Base-by-base conservation (phyloP, 2,113 vertebrate species). In the Theropithecus gelada region DNA sequence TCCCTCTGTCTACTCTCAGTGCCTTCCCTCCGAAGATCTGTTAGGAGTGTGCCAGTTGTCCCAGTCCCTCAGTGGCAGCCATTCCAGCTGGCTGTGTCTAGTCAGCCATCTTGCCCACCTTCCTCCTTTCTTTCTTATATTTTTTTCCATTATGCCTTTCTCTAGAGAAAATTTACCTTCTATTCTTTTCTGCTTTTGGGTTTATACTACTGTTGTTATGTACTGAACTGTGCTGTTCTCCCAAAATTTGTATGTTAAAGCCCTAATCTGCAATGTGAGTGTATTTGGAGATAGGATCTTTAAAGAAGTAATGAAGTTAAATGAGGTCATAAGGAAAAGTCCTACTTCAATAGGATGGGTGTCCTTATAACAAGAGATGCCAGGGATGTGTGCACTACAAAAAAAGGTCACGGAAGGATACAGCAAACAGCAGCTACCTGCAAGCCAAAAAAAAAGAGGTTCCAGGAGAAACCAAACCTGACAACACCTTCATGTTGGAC, bases 381-480 rank as follows among this genome's bases (percentile, higher is more conserved):
- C 50, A 78, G 40, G 59, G 35, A 83, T 70, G 18, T 20, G 40
- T 43, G 12, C 8, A 38, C 7, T 30, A 80, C 6, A 55, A 10
- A 94, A 92, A 87, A 76, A 92, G 16, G 35, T 43, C 38, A 83
- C 27, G 8, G 48, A 38, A 87, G 27, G 7, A 81, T 40, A 90
- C 55, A 81, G 45, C 27, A 40, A 68, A 86, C 48, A 30, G 48
- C 17, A 80, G 48, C 5, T 35, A 80, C n/a, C 18, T 55, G 78
- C 78, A 75, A 93, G 55, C 27, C n/a, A 55, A 73, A n/a, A 64
- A 64, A 81, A 45, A 78, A 89, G 12, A 94, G 59, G 48, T 48
- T 48, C 64, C 70, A 57, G 64, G 57, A 94, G 80, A 95, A 68
- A 90, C 17, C 48, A 90, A 95, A 90, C 27, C 79, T 90, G 35